Evolutionary conservation across 1,140 invertebrate genomes (phyloP), one percentile per base, ranked within the genome.

Genomic region (Cotesia chilonis): DNA sequence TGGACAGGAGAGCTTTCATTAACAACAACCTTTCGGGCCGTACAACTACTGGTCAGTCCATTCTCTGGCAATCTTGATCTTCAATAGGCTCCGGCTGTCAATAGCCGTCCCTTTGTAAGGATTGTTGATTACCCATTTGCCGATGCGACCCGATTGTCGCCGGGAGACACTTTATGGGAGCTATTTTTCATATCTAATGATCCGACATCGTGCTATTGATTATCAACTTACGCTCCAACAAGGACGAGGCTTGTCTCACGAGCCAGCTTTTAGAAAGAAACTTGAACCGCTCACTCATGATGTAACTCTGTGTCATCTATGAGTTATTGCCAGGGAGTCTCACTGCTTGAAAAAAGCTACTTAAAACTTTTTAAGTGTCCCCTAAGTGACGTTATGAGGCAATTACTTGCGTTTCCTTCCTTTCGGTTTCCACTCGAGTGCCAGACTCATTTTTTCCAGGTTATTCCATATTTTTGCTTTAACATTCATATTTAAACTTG

Each of bases 291-390:
- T 64, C 66, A 54, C 66, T 70, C 71, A 68, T 68, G 71, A 66
- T 35, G 51, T 17, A 57, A 66, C 64, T 73, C 28, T 77, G 72
- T 76, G 74, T 78, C 75, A 78, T 77, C 78, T 76, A 80, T 78
- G 77, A 79, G 72, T 76, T 76, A 61, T 68, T 74, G 64, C 60
- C 35, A 20, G 61, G 10, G 51, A 47, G 60, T 51, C 52, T 37
- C 41, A 35, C 38, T 71, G 12, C 36, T 37, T 74, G 68, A 67
- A 76, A 76, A 75, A 74, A 76, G 75, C 77, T 81, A 81, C 78
- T 81, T 81, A 79, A 80, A 81, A 82, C 74, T 79, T 82, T 80
- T 77, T 78, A 82, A 82, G 76, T 78, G 77, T 78, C 77, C 76
- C 75, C 75, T 80, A 79, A 78, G 75, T 77, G 76, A 79, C 74